Base-by-base conservation (phyloP, 2,113 vertebrate species). In the Porphyrio hochstetteri region DNA sequence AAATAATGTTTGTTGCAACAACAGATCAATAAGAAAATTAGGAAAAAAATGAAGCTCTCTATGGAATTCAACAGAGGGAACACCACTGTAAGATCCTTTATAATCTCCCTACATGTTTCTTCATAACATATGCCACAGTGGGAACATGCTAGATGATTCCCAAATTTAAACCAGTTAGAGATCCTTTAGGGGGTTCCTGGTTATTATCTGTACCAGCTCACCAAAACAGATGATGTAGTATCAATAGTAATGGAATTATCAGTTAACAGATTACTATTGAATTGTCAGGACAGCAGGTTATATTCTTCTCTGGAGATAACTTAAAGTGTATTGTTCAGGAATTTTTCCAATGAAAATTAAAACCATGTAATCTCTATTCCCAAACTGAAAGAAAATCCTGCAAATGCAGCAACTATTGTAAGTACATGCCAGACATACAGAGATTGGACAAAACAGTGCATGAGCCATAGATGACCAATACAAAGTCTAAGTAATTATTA, bases 201-300 rank as follows among this genome's bases (percentile, higher is more conserved):
- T 87, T 68, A 48, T 93, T 93, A 42, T 82, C 42, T 90, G 67
- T 68, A 89, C 16, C 12, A 75, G 94, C 65, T 97, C 90, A 94
- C 86, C 68, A 79, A 96, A 98, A 95, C 69, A 96, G 83, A 95
- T 95, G 74, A 93, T 90, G 88, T 97, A 94, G 82, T 97, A 93
- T 97, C 96, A 92, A 90, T 97, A 78, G 93, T 97, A 98, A 98
- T 76, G 67, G 59, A 96, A 97, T 98, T 98, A 95, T 87, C 96
- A 95, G 79, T 97, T 97, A 97, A 96, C 95, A 79, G 50, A 97
- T 97, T 97, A 86, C 93, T 96, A 91, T 97, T 96, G 96, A 97
- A 96, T 95, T 95, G 50, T 96, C 90, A 91, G 83, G 76, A 86
- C 75, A 87, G 55, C 93, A 87, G 64, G 69, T 95, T 96, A 86